Conservation (phyloP, 2,113 vertebrate genomes). For the Phyllopteryx taeniolatus region DNA sequence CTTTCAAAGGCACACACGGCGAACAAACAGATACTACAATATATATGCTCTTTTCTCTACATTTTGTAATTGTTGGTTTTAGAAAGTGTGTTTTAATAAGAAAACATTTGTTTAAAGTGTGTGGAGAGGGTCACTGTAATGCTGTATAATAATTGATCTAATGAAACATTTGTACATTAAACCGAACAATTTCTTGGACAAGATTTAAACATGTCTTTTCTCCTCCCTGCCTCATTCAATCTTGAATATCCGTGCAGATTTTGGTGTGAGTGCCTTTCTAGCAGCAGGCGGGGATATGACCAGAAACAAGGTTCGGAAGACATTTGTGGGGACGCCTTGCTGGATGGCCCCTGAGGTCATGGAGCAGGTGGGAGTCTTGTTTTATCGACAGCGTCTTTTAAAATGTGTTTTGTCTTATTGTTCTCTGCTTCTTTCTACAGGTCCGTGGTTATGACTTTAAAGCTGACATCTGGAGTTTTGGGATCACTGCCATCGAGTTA, state of each 20-base stretch:
- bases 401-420: neutral
- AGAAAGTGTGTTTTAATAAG: too few relatives aligned
- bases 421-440: slow-evolving; percentile 61
- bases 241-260: slow-evolving; percentile 72
- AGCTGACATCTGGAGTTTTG: slow-evolving; percentile 99
- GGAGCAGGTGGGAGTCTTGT: slow-evolving; percentile 83
- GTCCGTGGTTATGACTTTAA: slow-evolving; percentile 98
- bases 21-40: too few relatives aligned
- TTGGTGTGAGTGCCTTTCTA: slow-evolving; percentile 95
- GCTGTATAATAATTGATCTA: neutral
- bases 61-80: too few relatives aligned
- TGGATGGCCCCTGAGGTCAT: slow-evolving; percentile 99
- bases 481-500: slow-evolving; percentile 97
- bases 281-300: slow-evolving; percentile 97
- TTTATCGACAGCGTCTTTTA: neutral
- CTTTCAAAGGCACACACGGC: too few relatives aligned
- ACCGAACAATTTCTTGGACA: neutral
- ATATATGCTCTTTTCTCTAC: too few relatives aligned
- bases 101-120: too few relatives aligned
- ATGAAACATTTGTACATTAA: neutral
- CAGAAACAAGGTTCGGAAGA: slow-evolving; percentile 96
- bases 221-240: neutral
- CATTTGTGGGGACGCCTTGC: slow-evolving; percentile 96
- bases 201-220: too few relatives aligned
- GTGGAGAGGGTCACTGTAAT: too few relatives aligned